Percentiles rank a stretch among this genome's conserved stretches.
These are phyloP conservation scores for Saimiri boliviensis DNA, from an alignment of 2,113 vertebrate genomes.

Conservation along the genomic window DNA sequence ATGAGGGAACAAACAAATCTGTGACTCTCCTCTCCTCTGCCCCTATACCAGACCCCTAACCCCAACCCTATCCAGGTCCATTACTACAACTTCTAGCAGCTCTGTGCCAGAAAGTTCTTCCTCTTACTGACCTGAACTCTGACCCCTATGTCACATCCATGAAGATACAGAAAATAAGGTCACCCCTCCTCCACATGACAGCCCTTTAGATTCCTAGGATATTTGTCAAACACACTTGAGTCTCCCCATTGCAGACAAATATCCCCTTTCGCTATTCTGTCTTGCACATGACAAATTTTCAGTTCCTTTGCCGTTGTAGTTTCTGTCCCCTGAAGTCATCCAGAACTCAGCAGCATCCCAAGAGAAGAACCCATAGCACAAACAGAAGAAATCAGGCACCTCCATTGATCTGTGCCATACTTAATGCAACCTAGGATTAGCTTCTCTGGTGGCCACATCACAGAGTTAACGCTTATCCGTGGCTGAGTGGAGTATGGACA, in stretches of 20 bases:
- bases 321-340: background rate
- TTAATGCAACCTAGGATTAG: background rate
- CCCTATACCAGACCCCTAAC: background rate
- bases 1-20: background rate
- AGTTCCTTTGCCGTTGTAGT: background rate
- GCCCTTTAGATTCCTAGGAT: background rate
- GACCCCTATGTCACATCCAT: background rate
- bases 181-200: background rate
- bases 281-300: conserved; percentile 11
- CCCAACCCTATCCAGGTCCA: background rate
- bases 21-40: background rate
- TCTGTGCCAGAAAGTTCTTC: conserved; percentile 22
- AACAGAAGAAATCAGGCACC: conserved; percentile 15
- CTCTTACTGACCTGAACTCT: background rate
- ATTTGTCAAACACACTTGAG: background rate
- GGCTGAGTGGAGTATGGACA: background rate
- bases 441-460: background rate
- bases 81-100: background rate
- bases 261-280: background rate
- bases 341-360: background rate
- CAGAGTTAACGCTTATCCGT: background rate
- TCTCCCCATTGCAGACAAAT: background rate
- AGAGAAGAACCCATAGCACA: background rate
- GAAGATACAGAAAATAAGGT: conserved; percentile 27
- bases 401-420: background rate